Evolutionary conservation across 2,888 invertebrate species (phyloP), one percentile per base, ranked within the genome.

Genomic region (Drosophila limbata): DNA sequence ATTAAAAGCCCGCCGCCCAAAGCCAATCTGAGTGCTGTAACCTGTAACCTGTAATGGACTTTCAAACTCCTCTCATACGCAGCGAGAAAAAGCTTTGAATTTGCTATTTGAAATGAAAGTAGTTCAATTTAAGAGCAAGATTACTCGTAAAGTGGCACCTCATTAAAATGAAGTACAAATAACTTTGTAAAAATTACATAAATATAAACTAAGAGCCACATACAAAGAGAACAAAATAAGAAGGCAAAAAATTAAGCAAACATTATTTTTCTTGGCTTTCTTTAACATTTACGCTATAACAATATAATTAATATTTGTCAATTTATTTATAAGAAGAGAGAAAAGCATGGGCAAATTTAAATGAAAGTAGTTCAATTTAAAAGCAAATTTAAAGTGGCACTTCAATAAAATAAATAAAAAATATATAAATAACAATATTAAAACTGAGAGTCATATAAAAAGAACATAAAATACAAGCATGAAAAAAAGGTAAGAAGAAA

Each of bases 1-100:
- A 84, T 84, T 81, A 84, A 86, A 86, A 86, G 86, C 67, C 66
- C 51, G 57, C 35, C 63, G 63, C 53, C 63, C 50, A 66, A 66
- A 37, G 47, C 44, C 15, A 68, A 48, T 72, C 62, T 64, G 68
- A 45, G 64, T 59, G 62, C 45, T 65, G 45, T 45, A 45, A 47
- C 44, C 40, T 6, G 25, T 25, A 33, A 28, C 25, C 25, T 25
- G 53, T 67, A 61, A 57, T 66, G 75, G 66, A 55, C 42, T 60
- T 66, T 39, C n/a, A 53, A 61, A 50, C 48, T 48, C 35, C 44
- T 40, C 44, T 13, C 28, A 21, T 19, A 44, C 33, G 33, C 42
- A 19, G 10, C 17, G 42, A 0, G 11, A 42, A 15, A 33, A 35
- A 40, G 17, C 39, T 17, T 39, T 25, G 25, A 25, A 25, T 25